These are phyloP conservation scores for Pseudoatta argentina DNA, from an alignment of 1,140 invertebrate species.

Conservation along the genomic window DNA sequence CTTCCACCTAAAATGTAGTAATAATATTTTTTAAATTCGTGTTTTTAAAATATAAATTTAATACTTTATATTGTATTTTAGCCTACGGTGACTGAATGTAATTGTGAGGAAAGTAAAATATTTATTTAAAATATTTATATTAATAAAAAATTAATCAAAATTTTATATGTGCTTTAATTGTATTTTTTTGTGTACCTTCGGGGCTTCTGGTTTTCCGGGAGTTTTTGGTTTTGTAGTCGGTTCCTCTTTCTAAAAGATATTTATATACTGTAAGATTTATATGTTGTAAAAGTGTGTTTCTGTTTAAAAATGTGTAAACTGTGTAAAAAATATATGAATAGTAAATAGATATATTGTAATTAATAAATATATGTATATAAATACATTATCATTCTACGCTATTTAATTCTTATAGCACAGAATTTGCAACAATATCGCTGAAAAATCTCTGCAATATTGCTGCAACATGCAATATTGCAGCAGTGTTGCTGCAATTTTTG, in stretches of 20 bases:
- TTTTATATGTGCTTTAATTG: not conserved
- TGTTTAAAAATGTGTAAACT: constrained; percentile 31
- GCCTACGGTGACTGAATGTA: not conserved
- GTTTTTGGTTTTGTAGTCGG: constrained; percentile 70
- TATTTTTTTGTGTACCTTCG: constrained; percentile 64
- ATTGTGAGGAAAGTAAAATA: not conserved
- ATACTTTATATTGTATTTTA: not conserved
- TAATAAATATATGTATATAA: no score
- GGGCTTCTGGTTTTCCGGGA: constrained; percentile 70
- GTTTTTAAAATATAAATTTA: constrained; percentile 11
- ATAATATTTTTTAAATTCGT: constrained; percentile 12
- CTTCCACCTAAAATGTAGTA: constrained; percentile 50
- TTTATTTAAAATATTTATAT: constrained; percentile 22
- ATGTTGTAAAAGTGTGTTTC: not conserved
- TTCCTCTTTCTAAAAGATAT: constrained; percentile 71
- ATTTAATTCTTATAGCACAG: no score
- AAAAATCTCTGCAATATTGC: no score
- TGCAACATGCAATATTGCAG: no score
- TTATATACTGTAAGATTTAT: constrained; percentile 39
- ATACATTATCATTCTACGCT: no score
- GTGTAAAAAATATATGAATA: not conserved
- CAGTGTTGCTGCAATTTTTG: no score
- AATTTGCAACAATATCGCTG: no score
- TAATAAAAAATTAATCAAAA: not conserved
- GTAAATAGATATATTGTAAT: not conserved